phyloP scores from a whole-genome alignment of 2,797 vertebrate genomes.

The Poeciliopsis gracilis region DNA sequence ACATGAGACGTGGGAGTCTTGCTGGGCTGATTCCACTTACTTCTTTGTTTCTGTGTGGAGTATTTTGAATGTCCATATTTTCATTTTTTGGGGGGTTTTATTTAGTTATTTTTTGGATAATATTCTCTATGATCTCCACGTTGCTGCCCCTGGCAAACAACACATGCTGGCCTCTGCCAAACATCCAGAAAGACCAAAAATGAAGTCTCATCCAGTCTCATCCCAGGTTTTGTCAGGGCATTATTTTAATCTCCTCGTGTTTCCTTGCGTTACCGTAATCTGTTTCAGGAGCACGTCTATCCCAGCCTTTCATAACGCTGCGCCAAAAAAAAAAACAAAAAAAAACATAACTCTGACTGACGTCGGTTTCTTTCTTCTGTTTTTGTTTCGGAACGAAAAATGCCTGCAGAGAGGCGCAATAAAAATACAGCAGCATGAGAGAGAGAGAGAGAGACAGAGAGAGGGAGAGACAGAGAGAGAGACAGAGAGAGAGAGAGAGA shows the following conservation, averaged over 20 bases:
- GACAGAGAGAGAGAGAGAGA: too few species aligned
- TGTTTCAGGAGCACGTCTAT: neutral
- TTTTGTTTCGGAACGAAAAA: neutral
- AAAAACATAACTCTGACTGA: neutral
- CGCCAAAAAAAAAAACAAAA: neutral
- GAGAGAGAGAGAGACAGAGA: too few species aligned
- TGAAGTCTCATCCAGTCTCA: neutral
- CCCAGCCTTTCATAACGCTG: neutral
- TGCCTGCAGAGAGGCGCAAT: neutral
- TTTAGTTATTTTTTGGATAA: neutral
- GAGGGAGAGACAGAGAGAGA: too few species aligned
- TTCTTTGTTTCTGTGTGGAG: neutral
- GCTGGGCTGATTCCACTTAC: neutral
- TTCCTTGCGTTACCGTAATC: neutral
- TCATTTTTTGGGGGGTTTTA: neutral
- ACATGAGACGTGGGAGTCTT: neutral
- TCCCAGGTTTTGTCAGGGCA: neutral
- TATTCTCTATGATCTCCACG: neutral
- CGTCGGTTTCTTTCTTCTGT: neutral
- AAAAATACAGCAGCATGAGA: neutral
- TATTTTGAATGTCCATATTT: neutral
- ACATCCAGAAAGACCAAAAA: neutral
- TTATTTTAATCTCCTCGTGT: neutral
- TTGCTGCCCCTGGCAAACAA: neutral
- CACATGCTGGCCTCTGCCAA: neutral